phyloP scores from a whole-genome alignment of 2,113 vertebrate species.

The Apteryx owenii region DNA sequence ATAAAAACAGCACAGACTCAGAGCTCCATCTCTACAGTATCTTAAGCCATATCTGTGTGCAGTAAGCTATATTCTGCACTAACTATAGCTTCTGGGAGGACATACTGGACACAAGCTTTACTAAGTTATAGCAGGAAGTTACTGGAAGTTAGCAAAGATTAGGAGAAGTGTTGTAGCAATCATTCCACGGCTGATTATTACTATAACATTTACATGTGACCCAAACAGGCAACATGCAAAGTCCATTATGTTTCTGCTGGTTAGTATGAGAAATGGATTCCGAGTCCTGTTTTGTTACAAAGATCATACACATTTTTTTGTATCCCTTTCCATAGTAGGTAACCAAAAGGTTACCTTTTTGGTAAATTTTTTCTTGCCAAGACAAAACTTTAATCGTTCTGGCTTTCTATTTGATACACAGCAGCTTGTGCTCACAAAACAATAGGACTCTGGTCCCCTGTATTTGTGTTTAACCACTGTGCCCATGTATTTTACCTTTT shows the following conservation, averaged over 20 bases:
- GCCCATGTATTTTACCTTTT: neutral
- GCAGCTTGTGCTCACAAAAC: neutral
- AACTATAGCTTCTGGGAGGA: neutral
- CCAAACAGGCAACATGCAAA: neutral
- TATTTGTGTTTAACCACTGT: neutral
- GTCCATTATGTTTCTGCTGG: neutral
- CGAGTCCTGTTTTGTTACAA: neutral
- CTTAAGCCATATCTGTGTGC: neutral
- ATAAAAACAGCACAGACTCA: neutral
- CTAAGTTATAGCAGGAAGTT: neutral
- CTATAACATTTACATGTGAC: neutral
- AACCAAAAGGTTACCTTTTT: neutral
- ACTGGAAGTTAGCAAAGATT: neutral
- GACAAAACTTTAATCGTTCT: neutral
- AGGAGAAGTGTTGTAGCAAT: neutral
- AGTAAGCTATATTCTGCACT: neutral
- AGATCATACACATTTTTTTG: neutral
- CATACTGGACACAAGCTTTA: neutral
- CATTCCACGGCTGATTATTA: neutral
- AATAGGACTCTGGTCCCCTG: neutral
- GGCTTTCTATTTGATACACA: neutral
- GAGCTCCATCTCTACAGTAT: neutral
- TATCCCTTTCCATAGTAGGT: neutral
- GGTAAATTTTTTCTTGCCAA: neutral
- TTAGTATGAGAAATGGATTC: neutral